phyloP scores from a whole-genome alignment of 2,888 invertebrate species.

The Athrips mouffetella region DNA sequence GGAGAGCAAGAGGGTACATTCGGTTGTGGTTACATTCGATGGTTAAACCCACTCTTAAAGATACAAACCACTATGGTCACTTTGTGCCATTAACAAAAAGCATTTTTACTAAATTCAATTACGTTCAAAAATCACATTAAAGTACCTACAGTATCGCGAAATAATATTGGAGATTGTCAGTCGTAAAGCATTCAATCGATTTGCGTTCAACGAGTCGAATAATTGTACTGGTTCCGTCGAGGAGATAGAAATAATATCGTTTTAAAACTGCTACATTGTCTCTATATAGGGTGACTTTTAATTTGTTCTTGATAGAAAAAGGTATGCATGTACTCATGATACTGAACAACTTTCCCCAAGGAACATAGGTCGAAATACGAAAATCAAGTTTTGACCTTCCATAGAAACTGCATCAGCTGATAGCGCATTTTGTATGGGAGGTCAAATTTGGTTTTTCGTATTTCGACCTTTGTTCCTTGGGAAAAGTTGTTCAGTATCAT shows the following conservation, averaged over 20 bases:
- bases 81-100: background rate
- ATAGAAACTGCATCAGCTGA: too few species aligned
- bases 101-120: slow-evolving; percentile 21
- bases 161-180: slow-evolving; percentile 40
- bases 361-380: too few species aligned
- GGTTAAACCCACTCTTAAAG: too few species aligned
- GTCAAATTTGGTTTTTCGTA: too few species aligned
- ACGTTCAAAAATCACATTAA: slow-evolving; percentile 3
- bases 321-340: background rate
- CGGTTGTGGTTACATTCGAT: too few species aligned
- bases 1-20: too few species aligned
- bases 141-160: background rate
- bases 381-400: too few species aligned
- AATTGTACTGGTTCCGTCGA: slow-evolving; percentile 41
- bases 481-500: too few species aligned
- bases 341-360: too few species aligned
- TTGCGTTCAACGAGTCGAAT: slow-evolving; percentile 61
- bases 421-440: too few species aligned
- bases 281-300: slow-evolving; percentile 35
- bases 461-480: too few species aligned
- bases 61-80: background rate
- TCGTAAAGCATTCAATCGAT: slow-evolving; percentile 57
- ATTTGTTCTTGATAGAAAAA: background rate
- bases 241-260: slow-evolving; percentile 47
- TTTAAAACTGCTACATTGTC: slow-evolving; percentile 44